Evolutionary conservation across 2,113 vertebrate species (phyloP), one percentile per base, ranked within the genome.

Genomic region (Gnathonemus echidnorhynchus): DNA sequence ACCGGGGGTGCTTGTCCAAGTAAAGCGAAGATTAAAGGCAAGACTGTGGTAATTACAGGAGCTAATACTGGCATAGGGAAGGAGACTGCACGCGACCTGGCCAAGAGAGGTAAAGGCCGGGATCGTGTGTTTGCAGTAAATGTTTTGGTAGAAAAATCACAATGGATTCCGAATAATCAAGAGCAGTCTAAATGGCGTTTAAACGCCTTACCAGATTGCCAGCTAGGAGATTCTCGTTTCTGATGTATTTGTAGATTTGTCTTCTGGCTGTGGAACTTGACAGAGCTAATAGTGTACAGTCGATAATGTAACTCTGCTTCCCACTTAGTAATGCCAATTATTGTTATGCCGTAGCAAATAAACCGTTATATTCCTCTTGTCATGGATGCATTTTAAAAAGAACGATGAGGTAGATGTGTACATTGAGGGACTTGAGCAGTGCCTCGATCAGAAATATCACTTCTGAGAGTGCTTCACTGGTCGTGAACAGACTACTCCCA

Each of bases 1-100:
- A 95, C 95, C 90, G 96, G 97, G 2, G 97, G 97, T 17, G 90
- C 85, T 4, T 97, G 97, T 89, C 94, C 95, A 7, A 97, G 97
- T 93, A 97, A 96, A 91, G 96, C 95, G 39, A 95, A 90, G 74
- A 95, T 97, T 35, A 90, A 91, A 0, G 97, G 96, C 58, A 97
- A 97, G 94, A 98, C 97, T 0, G 97, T 97, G 70, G 94, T 98
- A 0, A 94, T 98, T 88, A 98, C 97, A 0, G 97, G 97, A 1
- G 97, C 97, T 83, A 97, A 97, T 92, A 96, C 96, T 0, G 97
- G 97, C 52, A 97, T 97, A 0, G 97, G 97, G 52, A 97, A 97
- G 89, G 96, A 95, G 90, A 97, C 97, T 0, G 97, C 97, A 10
- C 56, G 91, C 86, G 97, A 97, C 46, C 94, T 98, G 92, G 97